phyloP scores from a whole-genome alignment of 2,113 vertebrate species.

The Strix uralensis region DNA sequence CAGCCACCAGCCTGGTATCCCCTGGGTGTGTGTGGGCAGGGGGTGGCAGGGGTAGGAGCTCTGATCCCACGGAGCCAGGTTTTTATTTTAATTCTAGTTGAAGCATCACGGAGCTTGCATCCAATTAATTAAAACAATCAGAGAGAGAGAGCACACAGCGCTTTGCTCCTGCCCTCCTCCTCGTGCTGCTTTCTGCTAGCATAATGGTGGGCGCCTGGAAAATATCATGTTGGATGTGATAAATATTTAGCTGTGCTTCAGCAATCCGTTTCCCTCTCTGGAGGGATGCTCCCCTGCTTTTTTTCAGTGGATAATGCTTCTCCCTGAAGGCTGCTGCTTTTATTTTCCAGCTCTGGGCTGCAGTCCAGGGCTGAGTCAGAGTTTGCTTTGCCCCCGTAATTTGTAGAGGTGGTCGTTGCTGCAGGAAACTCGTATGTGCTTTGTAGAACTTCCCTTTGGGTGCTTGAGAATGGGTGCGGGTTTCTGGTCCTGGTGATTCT shows the following conservation, averaged over 20 bases:
- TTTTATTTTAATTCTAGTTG: neutral
- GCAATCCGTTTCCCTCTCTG: neutral
- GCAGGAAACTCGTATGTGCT: neutral
- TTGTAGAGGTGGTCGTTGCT: neutral
- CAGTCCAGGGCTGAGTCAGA: neutral
- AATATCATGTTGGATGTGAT: neutral
- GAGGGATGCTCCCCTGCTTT: neutral
- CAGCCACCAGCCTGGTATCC: neutral
- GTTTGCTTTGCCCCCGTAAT: neutral
- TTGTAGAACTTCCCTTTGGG: neutral
- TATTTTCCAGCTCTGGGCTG: neutral
- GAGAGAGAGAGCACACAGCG: neutral
- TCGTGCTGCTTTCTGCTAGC: neutral
- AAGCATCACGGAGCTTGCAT: rapidly evolving
- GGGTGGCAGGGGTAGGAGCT: neutral
- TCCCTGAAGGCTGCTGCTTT: neutral
- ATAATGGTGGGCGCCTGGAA: neutral
- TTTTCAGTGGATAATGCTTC: neutral
- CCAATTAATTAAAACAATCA: neutral
- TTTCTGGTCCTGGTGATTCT: neutral
- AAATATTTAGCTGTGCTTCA: neutral
- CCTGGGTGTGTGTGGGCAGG: neutral
- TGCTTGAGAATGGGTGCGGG: neutral
- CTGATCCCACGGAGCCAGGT: neutral
- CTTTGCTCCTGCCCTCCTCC: neutral